Conservation (phyloP, 1,140 invertebrate species). For the Drosophila lacertosa region DNA sequence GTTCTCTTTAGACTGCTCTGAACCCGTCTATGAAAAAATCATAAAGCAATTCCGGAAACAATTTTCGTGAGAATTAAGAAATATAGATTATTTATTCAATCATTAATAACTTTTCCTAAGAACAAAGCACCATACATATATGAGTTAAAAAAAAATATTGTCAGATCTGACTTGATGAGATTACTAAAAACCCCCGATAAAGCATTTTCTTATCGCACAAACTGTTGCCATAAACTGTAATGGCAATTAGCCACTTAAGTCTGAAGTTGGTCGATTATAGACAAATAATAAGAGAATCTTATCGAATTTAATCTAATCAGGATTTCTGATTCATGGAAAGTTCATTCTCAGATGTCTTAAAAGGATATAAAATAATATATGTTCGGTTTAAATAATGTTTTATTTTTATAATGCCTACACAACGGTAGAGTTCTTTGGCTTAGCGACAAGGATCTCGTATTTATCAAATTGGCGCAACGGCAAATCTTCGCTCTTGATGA, state of each 20-base stretch:
- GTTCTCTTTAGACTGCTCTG: too few relatives aligned
- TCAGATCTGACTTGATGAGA: too few relatives aligned
- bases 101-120: background rate
- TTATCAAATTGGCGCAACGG: slow-evolving; percentile 15
- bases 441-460: slow-evolving; percentile 34
- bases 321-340: background rate
- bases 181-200: slow-evolving; percentile 1
- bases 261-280: background rate
- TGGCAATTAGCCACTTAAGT: background rate
- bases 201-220: background rate
- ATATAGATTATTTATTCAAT: background rate
- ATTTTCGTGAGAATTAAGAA: background rate
- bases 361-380: too few relatives aligned
- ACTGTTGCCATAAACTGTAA: background rate
- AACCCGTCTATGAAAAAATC: too few relatives aligned
- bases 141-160: too few relatives aligned
- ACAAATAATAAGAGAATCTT: background rate
- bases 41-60: too few relatives aligned
- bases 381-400: too few relatives aligned
- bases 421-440: background rate
- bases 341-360: too few relatives aligned
- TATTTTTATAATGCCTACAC: background rate
- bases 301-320: background rate
- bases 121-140: too few relatives aligned
- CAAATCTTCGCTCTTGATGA: slow-evolving; percentile 17